Evolutionary conservation across 2,888 invertebrate genomes (phyloP), one percentile per base, ranked within the genome.

Genomic region (Drosophila nr. medialis): DNA sequence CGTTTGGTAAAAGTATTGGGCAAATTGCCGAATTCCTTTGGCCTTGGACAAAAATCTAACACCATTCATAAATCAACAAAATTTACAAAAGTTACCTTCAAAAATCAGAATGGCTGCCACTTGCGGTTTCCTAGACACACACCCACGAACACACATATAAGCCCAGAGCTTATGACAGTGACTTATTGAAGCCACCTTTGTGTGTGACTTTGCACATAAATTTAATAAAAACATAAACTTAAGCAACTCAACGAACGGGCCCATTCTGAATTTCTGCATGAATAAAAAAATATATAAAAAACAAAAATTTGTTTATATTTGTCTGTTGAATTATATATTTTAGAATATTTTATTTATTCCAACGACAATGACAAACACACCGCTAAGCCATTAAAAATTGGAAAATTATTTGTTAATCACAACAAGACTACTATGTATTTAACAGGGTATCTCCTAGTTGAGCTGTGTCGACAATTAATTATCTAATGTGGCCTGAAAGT

Each of bases 61-160:
- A 70, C 70, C 32, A 64, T 63, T 59, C 78, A 85, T 89, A 85
- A 85, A 85, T 85, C 85, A 84, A 63, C 58, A 51, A 55, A 69
- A 75, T 54, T 64, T 54, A 55, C 50, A 89, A 83, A 89, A 89
- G 74, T 84, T 86, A 81, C 81, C 76, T 74, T 67, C 60, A 62
- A 81, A 78, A 76, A 73, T 77, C 73, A 69, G 59, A 71, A 71
- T 55, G 66, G 60, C 66, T 66, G 70, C 62, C 68, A 38, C 68
- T 72, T 79, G 75, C 32, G 79, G 59, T 60, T n/a, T 51, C 8
- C 24, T 18, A 55, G 15, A 50, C 32, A 51, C 54, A 64, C 51
- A 51, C 58, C 30, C 60, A 63, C 63, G 64, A 54, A 68, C 53
- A 55, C 58, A 40, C 42, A 53, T 50, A 59, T 50, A 50, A 42